These are phyloP conservation scores for Ommatoiulus sabulosus DNA, from an alignment of 2,888 invertebrate species.

Conservation along the genomic window DNA sequence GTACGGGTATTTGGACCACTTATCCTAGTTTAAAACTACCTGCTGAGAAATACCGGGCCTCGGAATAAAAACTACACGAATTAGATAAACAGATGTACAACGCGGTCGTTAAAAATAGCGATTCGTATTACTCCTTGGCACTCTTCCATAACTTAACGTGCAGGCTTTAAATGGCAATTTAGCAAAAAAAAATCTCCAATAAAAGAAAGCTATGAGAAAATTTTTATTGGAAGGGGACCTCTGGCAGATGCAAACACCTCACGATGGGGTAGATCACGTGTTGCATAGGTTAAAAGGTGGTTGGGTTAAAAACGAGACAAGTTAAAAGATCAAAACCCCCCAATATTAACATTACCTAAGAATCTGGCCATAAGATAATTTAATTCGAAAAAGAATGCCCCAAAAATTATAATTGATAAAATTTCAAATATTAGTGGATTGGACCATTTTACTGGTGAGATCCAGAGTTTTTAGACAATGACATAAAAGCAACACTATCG, in stretches of 20 bases:
- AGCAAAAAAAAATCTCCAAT: not conserved
- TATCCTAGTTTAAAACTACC: not conserved
- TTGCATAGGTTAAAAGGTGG: slow-evolving; percentile 24
- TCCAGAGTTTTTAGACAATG: not conserved
- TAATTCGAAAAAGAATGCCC: not conserved
- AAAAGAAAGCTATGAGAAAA: not conserved
- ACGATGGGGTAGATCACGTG: not conserved
- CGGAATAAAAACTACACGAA: slow-evolving; percentile 31
- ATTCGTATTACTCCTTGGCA: slow-evolving; percentile 43
- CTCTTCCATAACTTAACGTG: not conserved
- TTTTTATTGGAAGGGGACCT: not conserved
- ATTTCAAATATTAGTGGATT: not conserved
- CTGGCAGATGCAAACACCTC: not conserved
- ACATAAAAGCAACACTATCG: not conserved
- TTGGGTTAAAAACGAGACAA: not conserved
- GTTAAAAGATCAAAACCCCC: slow-evolving; percentile 28
- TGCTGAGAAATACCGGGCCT: not conserved
- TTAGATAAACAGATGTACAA: slow-evolving; percentile 35
- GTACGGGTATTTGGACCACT: slow-evolving; percentile 16
- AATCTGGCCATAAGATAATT: not conserved
- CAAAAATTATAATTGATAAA: not conserved
- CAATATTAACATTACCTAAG: not conserved
- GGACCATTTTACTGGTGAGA: not conserved
- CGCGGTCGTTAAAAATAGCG: slow-evolving; percentile 17
- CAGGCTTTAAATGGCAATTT: not conserved